Conservation (phyloP, 37 sponge, comb jelly and placozoan genomes). For the Ephydatia muelleri region DNA sequence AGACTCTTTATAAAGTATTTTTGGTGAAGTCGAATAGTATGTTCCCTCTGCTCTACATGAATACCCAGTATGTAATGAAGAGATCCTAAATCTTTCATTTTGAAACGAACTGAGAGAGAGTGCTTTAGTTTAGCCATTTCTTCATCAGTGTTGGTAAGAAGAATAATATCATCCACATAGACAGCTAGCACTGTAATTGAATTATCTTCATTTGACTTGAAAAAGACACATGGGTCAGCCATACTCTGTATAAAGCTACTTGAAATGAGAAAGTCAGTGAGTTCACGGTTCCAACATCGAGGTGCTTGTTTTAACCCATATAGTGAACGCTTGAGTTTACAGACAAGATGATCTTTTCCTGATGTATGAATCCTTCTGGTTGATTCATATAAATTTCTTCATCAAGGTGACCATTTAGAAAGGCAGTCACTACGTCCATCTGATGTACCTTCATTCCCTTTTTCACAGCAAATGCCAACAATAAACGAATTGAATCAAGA, state of each 20-base stretch:
- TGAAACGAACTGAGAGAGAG: constrained; percentile 1
- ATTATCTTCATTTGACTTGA: neutral
- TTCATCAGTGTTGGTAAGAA: constrained; percentile 14
- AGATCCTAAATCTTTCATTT: constrained; percentile 62
- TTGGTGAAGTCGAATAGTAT: constrained; percentile 33
- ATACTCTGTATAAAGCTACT: constrained; percentile 13
- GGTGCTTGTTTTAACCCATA: constrained; percentile 55
- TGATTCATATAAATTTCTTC: constrained; percentile 61
- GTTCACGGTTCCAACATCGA: constrained; percentile 34
- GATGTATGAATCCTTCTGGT: constrained; percentile 41
- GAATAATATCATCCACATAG: constrained; percentile 53
- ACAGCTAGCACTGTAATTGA: constrained; percentile 27
- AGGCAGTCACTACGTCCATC: constrained; percentile 64
- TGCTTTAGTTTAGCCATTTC: constrained; percentile 44
- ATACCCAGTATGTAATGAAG: constrained; percentile 58
- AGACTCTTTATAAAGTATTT: constrained; percentile 36
- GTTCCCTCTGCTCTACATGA: constrained; percentile 20
- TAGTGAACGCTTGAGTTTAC: constrained; percentile 45
- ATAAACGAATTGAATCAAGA: constrained; percentile 26
- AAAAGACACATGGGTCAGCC: constrained; percentile 43
- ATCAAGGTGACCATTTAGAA: constrained; percentile 42
- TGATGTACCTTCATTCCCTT: constrained; percentile 52
- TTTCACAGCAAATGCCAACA: constrained; percentile 51
- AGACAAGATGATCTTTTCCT: constrained; percentile 42
- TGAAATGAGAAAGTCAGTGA: constrained; percentile 11